These are phyloP conservation scores for Dynastes maya DNA, from an alignment of 2,888 invertebrate genomes.

Conservation along the genomic window DNA sequence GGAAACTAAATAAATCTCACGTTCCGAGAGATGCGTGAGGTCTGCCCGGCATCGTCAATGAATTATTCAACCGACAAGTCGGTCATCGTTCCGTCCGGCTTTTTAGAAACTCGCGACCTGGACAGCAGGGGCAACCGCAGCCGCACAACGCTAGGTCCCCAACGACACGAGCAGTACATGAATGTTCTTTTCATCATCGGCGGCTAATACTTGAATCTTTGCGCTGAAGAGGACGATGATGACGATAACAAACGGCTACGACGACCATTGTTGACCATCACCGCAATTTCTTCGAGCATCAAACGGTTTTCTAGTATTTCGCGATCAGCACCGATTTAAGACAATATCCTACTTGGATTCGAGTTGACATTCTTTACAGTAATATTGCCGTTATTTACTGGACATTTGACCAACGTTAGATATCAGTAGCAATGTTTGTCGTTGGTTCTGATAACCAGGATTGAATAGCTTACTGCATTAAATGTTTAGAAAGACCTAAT, in stretches of 20 bases:
- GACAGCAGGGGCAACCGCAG: constrained; percentile 11
- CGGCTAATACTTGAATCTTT: constrained; percentile 1
- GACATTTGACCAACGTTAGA: no score
- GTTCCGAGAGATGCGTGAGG: constrained; percentile 66
- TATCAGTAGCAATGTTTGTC: no score
- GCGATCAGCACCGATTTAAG: neutral
- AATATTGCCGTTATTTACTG: no score
- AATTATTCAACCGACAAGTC: constrained; percentile 66
- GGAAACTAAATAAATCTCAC: constrained; percentile 67
- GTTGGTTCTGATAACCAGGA: no score
- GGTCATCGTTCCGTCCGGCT: constrained; percentile 58
- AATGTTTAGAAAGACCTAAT: no score
- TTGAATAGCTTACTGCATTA: no score
- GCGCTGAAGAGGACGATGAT: neutral
- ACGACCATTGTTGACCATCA: constrained; percentile 3
- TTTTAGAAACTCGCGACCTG: constrained; percentile 23
- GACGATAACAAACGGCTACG: neutral
- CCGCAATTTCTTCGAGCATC: neutral
- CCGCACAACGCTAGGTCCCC: neutral
- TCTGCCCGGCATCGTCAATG: constrained; percentile 62
- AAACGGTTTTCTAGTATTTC: neutral
- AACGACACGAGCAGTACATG: constrained; percentile 57
- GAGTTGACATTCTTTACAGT: no score
- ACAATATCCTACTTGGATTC: no score
- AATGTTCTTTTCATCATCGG: constrained; percentile 54